These are phyloP conservation scores for Crioceris asparagi DNA, from an alignment of 2,888 invertebrate species.

Conservation along the genomic window DNA sequence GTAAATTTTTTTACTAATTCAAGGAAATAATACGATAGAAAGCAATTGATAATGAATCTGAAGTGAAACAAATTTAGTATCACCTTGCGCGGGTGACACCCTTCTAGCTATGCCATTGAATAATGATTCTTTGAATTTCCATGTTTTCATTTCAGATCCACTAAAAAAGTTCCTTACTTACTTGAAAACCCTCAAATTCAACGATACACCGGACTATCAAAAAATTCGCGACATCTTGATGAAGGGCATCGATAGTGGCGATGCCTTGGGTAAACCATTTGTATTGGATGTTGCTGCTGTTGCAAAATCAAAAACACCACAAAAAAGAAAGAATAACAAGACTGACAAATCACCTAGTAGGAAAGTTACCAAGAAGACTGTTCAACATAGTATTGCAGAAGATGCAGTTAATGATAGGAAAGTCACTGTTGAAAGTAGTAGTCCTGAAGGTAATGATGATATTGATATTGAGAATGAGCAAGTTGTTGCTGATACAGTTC, in stretches of 20 bases:
- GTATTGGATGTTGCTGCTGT: too few relatives aligned
- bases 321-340: neutral
- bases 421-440: too few relatives aligned
- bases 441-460: constrained; percentile 3
- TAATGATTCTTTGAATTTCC: too few relatives aligned
- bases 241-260: constrained; percentile 50
- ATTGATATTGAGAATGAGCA: neutral
- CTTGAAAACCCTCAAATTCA: constrained; percentile 55
- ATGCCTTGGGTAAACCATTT: constrained; percentile 46
- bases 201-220: constrained; percentile 62
- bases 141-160: constrained; percentile 44
- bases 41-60: too few relatives aligned
- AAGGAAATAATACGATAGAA: too few relatives aligned
- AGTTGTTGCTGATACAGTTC: too few relatives aligned
- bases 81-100: too few relatives aligned
- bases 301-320: constrained; percentile 10
- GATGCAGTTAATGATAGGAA: too few relatives aligned
- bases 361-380: constrained; percentile 4
- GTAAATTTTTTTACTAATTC: too few relatives aligned
- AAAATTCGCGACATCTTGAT: constrained; percentile 57
- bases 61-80: too few relatives aligned
- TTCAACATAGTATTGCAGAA: constrained; percentile 5
- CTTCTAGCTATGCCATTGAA: too few relatives aligned
- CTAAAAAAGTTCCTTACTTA: constrained; percentile 57
- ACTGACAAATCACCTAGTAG: constrained; percentile 4